Evolutionary conservation across 2,113 vertebrate genomes (phyloP), one percentile per base, ranked within the genome.

Genomic region (Arothron firmamentum): DNA sequence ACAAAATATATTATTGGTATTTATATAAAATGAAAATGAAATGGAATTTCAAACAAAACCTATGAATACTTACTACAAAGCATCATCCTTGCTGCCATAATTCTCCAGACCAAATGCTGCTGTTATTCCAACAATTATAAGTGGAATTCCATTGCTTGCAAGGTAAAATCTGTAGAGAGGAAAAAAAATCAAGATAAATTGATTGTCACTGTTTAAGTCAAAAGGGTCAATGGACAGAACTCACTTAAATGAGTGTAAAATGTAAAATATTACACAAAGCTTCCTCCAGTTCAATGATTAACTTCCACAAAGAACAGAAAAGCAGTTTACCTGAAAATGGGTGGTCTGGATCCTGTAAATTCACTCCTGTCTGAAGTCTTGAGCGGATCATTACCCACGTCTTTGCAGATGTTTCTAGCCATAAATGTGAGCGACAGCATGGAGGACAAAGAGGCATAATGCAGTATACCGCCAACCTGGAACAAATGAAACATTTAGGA

Each of bases 51-150:
- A 6, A 50, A 21, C 0, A 49, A 7, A 56, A 52, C 58, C 45
- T 16, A 48, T n/a, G 11, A 54, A 52, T 85, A 95, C 96, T 95
- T 89, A 99, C 96, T 95, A 95, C 3, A 93, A 88, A 6, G 91
- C 81, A 2, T 88, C 90, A 19, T 92, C 90, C 75, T 93, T 91
- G 47, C 90, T 93, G 42, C 96, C 96, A 1, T 98, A 99, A 84
- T 96, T 96, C 65, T 94, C 92, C 76, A 96, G 88, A 81, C 92
- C 93, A 16, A 93, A 94, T 59, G 94, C 93, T 38, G 96, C 96
- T 6, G 96, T 99, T 59, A 96, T 93, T 23, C 94, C 96, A 75
- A 96, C 98, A 74, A 96, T 96, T 80, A 99, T 91, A 77, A 97
- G 91, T 0, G 96, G 96, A 54, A 98, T 89, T 59, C 96, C 96